Conservation (phyloP, 2,113 vertebrate species). For the Chloropsis cyanopogon region DNA sequence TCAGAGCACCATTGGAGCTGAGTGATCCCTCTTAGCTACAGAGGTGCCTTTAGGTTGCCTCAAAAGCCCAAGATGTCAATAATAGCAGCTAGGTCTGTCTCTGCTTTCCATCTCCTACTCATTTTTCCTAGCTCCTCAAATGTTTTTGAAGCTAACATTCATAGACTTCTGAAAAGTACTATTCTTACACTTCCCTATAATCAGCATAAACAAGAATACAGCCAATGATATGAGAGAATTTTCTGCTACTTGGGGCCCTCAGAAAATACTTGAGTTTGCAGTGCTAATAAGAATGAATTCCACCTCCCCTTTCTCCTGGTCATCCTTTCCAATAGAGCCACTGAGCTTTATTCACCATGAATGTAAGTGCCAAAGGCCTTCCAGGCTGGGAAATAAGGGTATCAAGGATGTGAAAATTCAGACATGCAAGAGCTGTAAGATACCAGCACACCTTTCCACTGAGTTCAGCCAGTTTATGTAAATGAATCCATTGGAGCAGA, state of each 20-base stretch:
- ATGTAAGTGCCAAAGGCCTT: not conserved
- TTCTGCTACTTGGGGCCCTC: not conserved
- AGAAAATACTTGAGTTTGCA: not conserved
- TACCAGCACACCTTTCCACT: not conserved
- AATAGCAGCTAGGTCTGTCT: not conserved
- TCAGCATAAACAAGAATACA: not conserved
- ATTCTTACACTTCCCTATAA: not conserved
- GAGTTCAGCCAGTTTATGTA: not conserved
- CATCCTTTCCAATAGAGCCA: not conserved
- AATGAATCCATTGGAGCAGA: not conserved
- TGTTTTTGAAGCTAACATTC: not conserved
- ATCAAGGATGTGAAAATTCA: not conserved
- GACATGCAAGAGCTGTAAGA: not conserved
- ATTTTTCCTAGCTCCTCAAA: not conserved
- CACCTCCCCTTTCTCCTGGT: not conserved
- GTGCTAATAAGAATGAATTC: not conserved
- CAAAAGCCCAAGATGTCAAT: not conserved
- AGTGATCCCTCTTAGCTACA: not conserved
- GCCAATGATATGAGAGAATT: fast-evolving
- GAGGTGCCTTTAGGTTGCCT: not conserved
- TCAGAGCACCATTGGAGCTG: not conserved
- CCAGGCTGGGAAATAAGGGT: not conserved
- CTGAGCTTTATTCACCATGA: not conserved
- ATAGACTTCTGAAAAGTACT: not conserved
- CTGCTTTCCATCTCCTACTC: not conserved